These are phyloP conservation scores for Disparrhopalites patrizii DNA, from an alignment of 2,888 invertebrate genomes.

Conservation along the genomic window DNA sequence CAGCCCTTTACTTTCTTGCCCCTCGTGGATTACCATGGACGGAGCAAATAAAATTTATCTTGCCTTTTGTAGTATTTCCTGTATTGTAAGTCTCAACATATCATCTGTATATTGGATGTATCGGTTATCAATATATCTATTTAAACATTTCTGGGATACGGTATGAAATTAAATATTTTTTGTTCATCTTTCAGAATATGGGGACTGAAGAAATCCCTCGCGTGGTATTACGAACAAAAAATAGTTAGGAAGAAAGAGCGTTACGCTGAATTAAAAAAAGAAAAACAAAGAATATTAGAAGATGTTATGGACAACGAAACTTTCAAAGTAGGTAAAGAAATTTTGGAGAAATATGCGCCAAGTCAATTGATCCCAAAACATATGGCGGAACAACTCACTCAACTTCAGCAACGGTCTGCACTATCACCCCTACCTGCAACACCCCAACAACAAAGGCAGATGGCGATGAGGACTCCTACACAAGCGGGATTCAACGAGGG, in stretches of 20 bases:
- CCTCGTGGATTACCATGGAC: slow-evolving; percentile 67
- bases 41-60: slow-evolving; percentile 69
- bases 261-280: slow-evolving; percentile 66
- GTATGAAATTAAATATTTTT: slow-evolving; percentile 5
- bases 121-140: too few species aligned
- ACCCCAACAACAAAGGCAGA: background rate
- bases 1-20: slow-evolving; percentile 74
- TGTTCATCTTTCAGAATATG: slow-evolving; percentile 61
- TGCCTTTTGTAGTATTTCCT: slow-evolving; percentile 75
- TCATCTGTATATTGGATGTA: background rate
- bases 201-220: slow-evolving; percentile 70
- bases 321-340: slow-evolving; percentile 88
- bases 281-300: slow-evolving; percentile 84
- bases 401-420: slow-evolving; percentile 22
- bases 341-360: slow-evolving; percentile 79
- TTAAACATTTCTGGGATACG: background rate
- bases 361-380: slow-evolving; percentile 54
- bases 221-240: slow-evolving; percentile 84
- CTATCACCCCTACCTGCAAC: slow-evolving; percentile 31
- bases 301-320: slow-evolving; percentile 97
- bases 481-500: slow-evolving; percentile 25
- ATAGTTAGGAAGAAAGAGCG: slow-evolving; percentile 72
- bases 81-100: slow-evolving; percentile 65
- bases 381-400: slow-evolving; percentile 40
- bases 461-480: slow-evolving; percentile 2